Percentiles rank a stretch among this genome's conserved stretches.
Conservation (phyloP, 2,797 vertebrate species). For the Microcaecilia unicolor region DNA sequence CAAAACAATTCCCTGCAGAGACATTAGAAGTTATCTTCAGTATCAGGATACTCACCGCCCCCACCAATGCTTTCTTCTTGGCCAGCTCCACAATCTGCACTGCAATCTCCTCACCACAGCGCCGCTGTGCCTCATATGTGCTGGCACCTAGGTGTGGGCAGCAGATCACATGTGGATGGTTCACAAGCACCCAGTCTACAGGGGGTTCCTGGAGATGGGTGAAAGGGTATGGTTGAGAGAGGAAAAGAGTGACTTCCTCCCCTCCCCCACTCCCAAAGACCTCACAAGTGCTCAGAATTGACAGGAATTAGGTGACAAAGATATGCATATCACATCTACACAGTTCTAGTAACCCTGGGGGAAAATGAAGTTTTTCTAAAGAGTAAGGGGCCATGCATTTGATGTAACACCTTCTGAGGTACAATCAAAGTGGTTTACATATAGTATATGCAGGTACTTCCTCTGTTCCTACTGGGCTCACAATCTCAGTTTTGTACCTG, state of each 20-base stretch:
- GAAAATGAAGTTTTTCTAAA: no score
- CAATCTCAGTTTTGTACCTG: no score
- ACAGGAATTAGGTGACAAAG: no score
- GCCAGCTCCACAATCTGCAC: slow-evolving; percentile 90
- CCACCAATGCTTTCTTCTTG: slow-evolving; percentile 69
- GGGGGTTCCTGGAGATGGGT: slow-evolving; percentile 80
- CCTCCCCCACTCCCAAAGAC: accelerated
- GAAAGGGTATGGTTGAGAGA: no score
- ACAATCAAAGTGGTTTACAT: no score
- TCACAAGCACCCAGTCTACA: slow-evolving; percentile 62
- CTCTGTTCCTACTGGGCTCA: no score
- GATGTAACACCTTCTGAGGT: no score
- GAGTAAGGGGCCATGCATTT: no score
- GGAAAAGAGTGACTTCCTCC: not conserved
- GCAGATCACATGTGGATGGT: slow-evolving; percentile 85
- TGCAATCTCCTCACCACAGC: slow-evolving; percentile 90
- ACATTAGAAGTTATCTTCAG: not conserved
- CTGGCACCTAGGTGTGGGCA: slow-evolving; percentile 93
- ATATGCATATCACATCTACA: no score
- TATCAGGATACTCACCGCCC: slow-evolving; percentile 62
- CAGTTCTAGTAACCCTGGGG: no score
- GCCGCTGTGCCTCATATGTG: slow-evolving; percentile 86
- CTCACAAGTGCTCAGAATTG: not conserved
- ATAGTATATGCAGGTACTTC: no score
- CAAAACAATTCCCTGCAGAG: no score